Base-by-base conservation (phyloP, 2,113 vertebrate species). In the Steatornis caripensis region DNA sequence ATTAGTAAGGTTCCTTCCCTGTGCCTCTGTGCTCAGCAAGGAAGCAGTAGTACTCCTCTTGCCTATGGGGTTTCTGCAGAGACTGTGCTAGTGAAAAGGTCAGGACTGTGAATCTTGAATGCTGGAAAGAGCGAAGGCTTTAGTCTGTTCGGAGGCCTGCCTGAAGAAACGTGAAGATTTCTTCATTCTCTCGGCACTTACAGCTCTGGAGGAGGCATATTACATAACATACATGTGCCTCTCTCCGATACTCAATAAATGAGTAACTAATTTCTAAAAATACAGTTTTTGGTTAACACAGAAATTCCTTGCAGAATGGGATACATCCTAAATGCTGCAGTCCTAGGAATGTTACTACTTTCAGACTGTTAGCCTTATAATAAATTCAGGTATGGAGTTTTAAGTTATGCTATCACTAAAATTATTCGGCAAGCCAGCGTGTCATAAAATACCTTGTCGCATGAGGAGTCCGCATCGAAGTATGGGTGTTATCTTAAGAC, bases 41-140 rank as follows among this genome's bases (percentile, higher is more conserved):
- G 60, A 91, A 65, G 74, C 64, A 81, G 61, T 10, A 34, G 82
- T 39, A 3, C 85, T 16, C 29, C 41, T 97, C 94, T 75, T 92
- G 71, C 75, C 51, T 91, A 43, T 2, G 30, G 26, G 77, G 68
- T 88, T 97, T 97, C 70, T 97, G 86, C 82, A 96, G 84, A 90
- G 84, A 78, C 81, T 53, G 15, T 55, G 20, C 53, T 55, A 76
- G 68, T 48, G 62, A 76, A 87, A 95, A 97, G 87, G 86, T 94
- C 88, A 89, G 17, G 49, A 60, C 26, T 86, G 49, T 91, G 80
- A 61, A 55, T 74, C 70, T 88, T 29, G 54, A 71, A 4, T 78
- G 51, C 74, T 94, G 34, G 71, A 89, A 90, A 43, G 41, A 89
- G 58, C 37, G 15, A 93, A 75, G 55, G 51, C 92, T 90, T 86